Percentiles rank a stretch among this genome's conserved stretches.
Evolutionary conservation across 2,797 vertebrate species (phyloP).

Genomic region (Sciaenops ocellatus): DNA sequence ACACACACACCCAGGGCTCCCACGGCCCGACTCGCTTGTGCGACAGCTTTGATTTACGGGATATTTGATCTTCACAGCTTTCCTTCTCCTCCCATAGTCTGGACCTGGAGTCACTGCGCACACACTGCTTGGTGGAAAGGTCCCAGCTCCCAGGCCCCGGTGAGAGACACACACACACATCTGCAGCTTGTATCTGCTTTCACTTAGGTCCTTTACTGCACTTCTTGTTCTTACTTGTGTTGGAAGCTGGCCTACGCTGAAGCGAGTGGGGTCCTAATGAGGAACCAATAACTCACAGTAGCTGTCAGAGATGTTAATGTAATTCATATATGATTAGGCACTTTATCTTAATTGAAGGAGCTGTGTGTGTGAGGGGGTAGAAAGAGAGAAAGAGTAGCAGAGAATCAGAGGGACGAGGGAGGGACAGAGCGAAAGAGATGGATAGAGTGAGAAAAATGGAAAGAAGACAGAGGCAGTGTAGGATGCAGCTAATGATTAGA

Average conservation of each 20-base stretch:
- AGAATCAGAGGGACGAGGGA: conserved; percentile 17
- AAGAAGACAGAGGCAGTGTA: conserved; percentile 40
- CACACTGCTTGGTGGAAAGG: conserved; percentile 2
- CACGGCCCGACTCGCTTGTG: conserved; percentile 21
- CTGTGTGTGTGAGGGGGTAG: conserved; percentile 4
- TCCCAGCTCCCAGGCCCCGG: conserved; percentile 19
- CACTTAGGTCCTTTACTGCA: conserved; percentile 42
- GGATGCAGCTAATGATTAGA: conserved; percentile 60
- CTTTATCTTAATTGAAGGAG: conserved; percentile 61
- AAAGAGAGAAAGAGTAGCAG: conserved; percentile 7
- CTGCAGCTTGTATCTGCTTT: conserved; percentile 52
- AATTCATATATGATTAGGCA: conserved; percentile 64
- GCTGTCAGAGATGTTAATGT: conserved; percentile 58
- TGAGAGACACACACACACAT: conserved; percentile 17
- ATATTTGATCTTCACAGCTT: conserved; percentile 66
- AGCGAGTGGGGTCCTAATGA: conserved; percentile 54
- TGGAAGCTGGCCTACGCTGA: conserved; percentile 35
- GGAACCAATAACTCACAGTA: conserved; percentile 52
- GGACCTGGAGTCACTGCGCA: conserved; percentile 15
- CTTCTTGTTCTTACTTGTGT: conserved; percentile 26
- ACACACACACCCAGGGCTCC: conserved; percentile 33
- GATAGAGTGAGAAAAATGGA: conserved; percentile 39
- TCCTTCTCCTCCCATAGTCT: conserved; percentile 26
- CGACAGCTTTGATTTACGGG: conserved; percentile 67
- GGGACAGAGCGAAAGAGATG: conserved; percentile 22